Conservation (phyloP, 2,888 invertebrate genomes). For the Lasioglossum malachurum region DNA sequence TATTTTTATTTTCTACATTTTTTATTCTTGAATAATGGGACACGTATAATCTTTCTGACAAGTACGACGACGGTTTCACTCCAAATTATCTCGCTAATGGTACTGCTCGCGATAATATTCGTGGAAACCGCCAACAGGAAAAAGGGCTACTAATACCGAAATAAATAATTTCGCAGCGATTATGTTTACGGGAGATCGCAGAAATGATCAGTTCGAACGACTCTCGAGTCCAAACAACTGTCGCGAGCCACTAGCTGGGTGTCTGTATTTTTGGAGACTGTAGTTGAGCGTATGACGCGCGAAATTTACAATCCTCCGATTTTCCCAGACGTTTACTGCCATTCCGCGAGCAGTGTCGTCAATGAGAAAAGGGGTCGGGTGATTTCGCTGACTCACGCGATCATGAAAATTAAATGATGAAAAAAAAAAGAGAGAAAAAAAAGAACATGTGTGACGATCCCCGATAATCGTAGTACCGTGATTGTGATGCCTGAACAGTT, state of each 20-base stretch:
- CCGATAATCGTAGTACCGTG: background rate
- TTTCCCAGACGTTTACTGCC: background rate
- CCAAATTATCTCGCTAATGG: background rate
- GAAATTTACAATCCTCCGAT: slow-evolving; percentile 1
- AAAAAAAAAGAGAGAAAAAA: background rate
- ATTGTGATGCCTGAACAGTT: background rate
- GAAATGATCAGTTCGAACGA: background rate
- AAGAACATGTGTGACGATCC: background rate
- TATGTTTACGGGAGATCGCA: background rate
- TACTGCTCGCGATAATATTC: background rate
- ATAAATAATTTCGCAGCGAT: background rate
- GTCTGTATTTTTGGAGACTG: background rate
- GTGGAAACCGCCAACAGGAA: background rate
- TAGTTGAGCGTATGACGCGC: background rate
- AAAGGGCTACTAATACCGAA: background rate
- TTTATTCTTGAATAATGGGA: background rate
- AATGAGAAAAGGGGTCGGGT: background rate
- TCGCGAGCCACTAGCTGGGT: background rate
- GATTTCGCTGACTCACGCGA: background rate
- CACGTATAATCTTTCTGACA: background rate
- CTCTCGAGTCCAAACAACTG: background rate
- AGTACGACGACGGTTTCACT: background rate
- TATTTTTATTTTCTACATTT: background rate
- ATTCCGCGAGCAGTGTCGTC: background rate
- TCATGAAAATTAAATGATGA: slow-evolving; percentile 12